Evolutionary conservation across 2,797 vertebrate genomes (phyloP).

Genomic region (Anisognathus igniventris): DNA sequence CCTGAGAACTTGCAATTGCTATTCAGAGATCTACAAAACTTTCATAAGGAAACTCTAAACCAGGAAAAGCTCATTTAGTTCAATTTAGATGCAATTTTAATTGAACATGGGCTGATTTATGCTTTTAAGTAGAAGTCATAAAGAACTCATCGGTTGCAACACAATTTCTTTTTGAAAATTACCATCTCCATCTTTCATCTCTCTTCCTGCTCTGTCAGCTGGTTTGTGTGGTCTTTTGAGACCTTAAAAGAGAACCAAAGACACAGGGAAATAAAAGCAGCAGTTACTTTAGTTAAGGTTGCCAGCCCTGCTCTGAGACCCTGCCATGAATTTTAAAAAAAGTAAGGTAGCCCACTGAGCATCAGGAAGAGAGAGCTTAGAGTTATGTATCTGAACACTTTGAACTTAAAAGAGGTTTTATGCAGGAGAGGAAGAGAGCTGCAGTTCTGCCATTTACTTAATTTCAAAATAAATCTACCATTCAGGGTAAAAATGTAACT

Average conservation of each 20-base stretch:
- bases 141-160: background rate
- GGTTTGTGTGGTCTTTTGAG: slow-evolving; percentile 30
- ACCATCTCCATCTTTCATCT: slow-evolving; percentile 33
- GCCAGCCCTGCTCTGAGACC: slow-evolving; percentile 3
- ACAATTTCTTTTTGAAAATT: slow-evolving; percentile 22
- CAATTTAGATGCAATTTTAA: slow-evolving; percentile 47
- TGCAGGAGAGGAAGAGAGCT: background rate
- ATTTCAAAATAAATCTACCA: slow-evolving; percentile 11
- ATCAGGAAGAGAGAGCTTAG: slow-evolving; percentile 24
- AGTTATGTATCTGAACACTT: slow-evolving; percentile 5
- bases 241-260: slow-evolving; percentile 12
- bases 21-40: slow-evolving; percentile 41
- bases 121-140: slow-evolving; percentile 24
- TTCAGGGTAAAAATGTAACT: background rate
- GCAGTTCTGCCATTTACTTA: background rate
- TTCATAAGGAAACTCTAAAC: background rate
- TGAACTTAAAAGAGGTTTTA: slow-evolving; percentile 35
- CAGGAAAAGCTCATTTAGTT: background rate
- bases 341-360: slow-evolving; percentile 4
- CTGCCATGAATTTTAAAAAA: slow-evolving; percentile 14
- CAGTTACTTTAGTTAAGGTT: slow-evolving; percentile 10
- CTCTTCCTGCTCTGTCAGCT: slow-evolving; percentile 36
- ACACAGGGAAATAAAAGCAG: slow-evolving; percentile 27
- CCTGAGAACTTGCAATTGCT: slow-evolving; percentile 18
- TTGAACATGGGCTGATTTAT: slow-evolving; percentile 8